Base-by-base conservation (phyloP, 2,113 vertebrate species). In the Psittacula cyanocephala region DNA sequence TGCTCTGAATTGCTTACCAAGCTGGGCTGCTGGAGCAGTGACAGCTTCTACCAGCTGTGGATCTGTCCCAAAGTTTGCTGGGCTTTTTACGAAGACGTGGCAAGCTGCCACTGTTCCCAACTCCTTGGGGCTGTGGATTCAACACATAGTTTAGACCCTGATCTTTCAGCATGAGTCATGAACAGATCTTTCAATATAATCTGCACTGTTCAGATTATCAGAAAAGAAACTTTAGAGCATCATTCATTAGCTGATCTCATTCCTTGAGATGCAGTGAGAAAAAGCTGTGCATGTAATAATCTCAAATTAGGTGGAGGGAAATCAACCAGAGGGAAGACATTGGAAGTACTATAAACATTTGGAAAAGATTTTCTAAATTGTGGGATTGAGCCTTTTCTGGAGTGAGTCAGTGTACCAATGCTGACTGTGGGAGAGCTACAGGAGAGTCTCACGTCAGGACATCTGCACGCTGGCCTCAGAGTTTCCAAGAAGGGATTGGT, bases 41-140 rank as follows among this genome's bases (percentile, higher is more conserved):
- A 96, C 93, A 95, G 57, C 81, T 92, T 85, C 62, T 64, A 39
- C 91, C 93, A 95, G 91, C 95, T 95, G 89, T 11, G 9, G 84
- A 76, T 87, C 67, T 85, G 44, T 92, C 93, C 91, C 84, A 81
- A 47, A 95, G 89, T 95, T 95, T 92, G 69, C 55, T 91, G 44
- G 29, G 65, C 81, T 87, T 84, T 95, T 93, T 84, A 37, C 4
- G 0, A 95, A 87, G 63, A 69, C 0, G 0, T 91, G 95, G 91
- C 70, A 25, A 87, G 57, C 89, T 95, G 96, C 93, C 93, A 94
- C 47, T 47, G 33, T 84, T 95, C 50, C 72, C 69, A 55, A 33
- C 60, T 84, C 62, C 89, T 92, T 1, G 1, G 47, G 78, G 18
- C 65, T 81, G 62, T 79, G 81, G 77, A 72, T 81, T 92, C 88